Evolutionary conservation across 2,113 vertebrate species (phyloP), one percentile per base, ranked within the genome.

Genomic region (Campylomormyrus numenius): DNA sequence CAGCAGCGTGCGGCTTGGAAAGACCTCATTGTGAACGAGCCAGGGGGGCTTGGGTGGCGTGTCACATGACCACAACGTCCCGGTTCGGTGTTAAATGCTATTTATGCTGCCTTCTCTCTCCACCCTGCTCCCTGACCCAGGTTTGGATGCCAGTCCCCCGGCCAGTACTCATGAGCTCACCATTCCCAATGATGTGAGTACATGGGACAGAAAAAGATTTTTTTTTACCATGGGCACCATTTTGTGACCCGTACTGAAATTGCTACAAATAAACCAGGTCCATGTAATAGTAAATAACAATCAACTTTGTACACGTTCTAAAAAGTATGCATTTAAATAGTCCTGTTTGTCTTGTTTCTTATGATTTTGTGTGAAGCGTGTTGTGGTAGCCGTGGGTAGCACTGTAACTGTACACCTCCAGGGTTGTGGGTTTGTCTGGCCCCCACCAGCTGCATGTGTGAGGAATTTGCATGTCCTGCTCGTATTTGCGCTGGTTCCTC

Each of bases 161-260:
- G 97, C 98, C 96, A 99, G 98, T 96, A 99, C 98, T 95, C 98
- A 99, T 91, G 98, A 99, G 96, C 98, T 99, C 96, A 97, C 97
- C 96, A 98, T 99, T 96, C 98, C 98, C 95, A 99, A 99, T 95
- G 98, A 99, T 97, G 98, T 99, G 97, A 99, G 98, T 98, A 96
- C 90, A 46, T 53, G 27, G 42, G 11, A 31, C 88, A 85, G 31
- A 84, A 62, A 90, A 21, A 17, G 42, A 74, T 10, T 53, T 90
- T 90, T 70, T 50, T 46, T 24, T n/a, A 6, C 24, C 19, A n/a
- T 17, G 24, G 21, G 5, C 45, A 53, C 27, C 13, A 46, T 53
- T 35, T 53, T 52, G 49, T 35, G 15, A 87, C 45, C 49, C 2
- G 7, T 7, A 77, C 24, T 48, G 8, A 48, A n/a, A 50, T n/a